These are phyloP conservation scores for Doryteuthis pealeii DNA, from an alignment of 1,140 invertebrate genomes.

Conservation along the genomic window DNA sequence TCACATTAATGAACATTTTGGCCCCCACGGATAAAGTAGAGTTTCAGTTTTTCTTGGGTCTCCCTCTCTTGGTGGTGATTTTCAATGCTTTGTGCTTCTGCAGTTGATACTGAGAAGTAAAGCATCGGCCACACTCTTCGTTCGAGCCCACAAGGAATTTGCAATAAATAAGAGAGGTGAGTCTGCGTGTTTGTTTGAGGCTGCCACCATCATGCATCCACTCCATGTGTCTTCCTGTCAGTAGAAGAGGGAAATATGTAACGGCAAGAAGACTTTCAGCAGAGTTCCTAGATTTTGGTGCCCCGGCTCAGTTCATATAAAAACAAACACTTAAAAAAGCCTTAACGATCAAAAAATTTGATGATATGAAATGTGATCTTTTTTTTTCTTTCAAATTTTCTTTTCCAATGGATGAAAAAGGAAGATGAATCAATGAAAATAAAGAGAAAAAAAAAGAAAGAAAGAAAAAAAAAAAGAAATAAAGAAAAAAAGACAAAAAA, in stretches of 20 bases:
- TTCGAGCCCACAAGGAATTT: not conserved
- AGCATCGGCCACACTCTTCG: not conserved
- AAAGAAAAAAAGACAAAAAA: no score
- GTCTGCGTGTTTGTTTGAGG: not conserved
- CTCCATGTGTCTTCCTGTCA: not conserved
- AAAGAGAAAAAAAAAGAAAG: no score
- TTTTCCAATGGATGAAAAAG: no score
- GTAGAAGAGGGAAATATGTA: conserved; percentile 9
- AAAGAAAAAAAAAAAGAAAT: no score
- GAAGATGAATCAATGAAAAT: no score
- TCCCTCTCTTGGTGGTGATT: not conserved
- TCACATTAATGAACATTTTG: not conserved
- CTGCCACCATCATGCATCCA: not conserved
- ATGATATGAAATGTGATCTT: no score
- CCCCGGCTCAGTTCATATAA: conserved; percentile 4
- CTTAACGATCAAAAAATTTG: no score
- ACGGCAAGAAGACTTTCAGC: not conserved
- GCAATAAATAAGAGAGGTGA: not conserved
- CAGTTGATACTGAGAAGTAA: conserved; percentile 3
- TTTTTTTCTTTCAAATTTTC: no score
- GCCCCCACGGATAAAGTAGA: not conserved
- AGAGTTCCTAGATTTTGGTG: not conserved
- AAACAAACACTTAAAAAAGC: not conserved
- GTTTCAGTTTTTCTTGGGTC: not conserved
- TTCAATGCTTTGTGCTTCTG: not conserved